Conservation (phyloP, 2,888 invertebrate species). For the Lamellibrachia columna region DNA sequence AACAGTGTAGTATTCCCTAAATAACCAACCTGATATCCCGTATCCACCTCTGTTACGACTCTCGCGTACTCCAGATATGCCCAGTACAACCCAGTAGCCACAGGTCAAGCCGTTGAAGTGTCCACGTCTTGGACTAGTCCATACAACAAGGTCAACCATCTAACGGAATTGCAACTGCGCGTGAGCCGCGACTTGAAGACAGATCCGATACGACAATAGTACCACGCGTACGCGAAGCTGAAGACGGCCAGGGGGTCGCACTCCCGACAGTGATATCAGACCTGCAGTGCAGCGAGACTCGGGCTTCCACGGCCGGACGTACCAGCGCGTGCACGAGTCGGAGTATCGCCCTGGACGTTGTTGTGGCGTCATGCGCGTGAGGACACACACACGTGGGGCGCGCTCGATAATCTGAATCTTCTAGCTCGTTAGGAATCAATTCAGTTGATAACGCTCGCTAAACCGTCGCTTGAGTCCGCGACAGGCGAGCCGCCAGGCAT, state of each 20-base stretch:
- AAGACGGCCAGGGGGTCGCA: not conserved
- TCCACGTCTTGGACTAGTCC: not conserved
- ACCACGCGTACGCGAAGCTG: not conserved
- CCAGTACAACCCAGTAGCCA: not conserved
- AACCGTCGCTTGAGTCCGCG: not conserved
- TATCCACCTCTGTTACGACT: not conserved
- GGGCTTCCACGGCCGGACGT: not conserved
- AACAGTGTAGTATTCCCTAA: not conserved
- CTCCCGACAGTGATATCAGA: not conserved
- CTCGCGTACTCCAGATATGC: not conserved
- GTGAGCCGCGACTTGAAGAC: not conserved
- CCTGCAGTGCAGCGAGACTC: not conserved
- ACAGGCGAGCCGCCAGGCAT: not conserved
- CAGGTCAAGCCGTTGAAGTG: not conserved
- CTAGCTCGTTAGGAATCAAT: constrained; percentile 12
- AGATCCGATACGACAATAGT: not conserved
- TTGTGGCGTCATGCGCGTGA: not conserved
- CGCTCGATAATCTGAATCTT: constrained; percentile 12
- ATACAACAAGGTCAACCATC: not conserved
- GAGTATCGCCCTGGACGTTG: not conserved
- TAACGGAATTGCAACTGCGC: not conserved
- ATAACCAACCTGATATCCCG: not conserved
- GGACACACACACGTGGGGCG: not conserved
- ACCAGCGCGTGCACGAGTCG: not conserved
- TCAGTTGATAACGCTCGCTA: not conserved